phyloP scores from a whole-genome alignment of 2,888 invertebrate genomes.

The Callyntrura sp. region DNA sequence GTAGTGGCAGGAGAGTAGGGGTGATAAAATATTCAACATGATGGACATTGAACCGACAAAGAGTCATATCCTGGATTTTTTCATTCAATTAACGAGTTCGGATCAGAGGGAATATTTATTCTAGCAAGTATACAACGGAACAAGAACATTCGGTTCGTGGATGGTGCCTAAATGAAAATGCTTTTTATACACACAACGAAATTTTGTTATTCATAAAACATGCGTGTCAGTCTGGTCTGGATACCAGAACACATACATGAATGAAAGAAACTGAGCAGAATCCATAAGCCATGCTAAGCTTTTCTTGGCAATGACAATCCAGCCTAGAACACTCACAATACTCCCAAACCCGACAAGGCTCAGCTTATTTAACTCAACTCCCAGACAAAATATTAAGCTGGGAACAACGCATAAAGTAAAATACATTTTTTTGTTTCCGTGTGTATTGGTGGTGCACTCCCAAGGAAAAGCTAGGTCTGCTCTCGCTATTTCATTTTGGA shows the following conservation, averaged over 20 bases:
- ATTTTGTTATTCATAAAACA: conserved; percentile 27
- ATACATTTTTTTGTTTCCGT: neutral
- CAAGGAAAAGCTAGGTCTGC: conserved; percentile 36
- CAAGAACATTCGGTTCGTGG: neutral
- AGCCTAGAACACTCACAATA: neutral
- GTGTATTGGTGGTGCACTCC: too few relatives aligned
- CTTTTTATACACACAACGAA: conserved; percentile 18
- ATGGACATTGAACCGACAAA: neutral
- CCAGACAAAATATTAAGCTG: conserved; percentile 7
- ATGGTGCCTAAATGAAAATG: conserved; percentile 38
- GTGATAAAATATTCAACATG: neutral
- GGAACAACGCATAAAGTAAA: neutral
- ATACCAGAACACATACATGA: conserved; percentile 50
- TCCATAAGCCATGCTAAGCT: conserved; percentile 59
- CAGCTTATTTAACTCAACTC: neutral
- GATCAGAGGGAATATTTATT: neutral
- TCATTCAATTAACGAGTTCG: conserved; percentile 12
- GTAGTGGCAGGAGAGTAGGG: neutral
- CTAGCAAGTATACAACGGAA: neutral
- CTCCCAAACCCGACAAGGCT: neutral
- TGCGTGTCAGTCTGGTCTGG: conserved; percentile 27
- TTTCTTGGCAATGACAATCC: conserved; percentile 50
- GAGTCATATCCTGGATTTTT: neutral
- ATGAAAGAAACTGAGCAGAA: conserved; percentile 39
- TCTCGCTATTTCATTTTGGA: conserved; percentile 5